Conservation (phyloP, 2,797 vertebrate genomes). For the Acanthurus tractus region DNA sequence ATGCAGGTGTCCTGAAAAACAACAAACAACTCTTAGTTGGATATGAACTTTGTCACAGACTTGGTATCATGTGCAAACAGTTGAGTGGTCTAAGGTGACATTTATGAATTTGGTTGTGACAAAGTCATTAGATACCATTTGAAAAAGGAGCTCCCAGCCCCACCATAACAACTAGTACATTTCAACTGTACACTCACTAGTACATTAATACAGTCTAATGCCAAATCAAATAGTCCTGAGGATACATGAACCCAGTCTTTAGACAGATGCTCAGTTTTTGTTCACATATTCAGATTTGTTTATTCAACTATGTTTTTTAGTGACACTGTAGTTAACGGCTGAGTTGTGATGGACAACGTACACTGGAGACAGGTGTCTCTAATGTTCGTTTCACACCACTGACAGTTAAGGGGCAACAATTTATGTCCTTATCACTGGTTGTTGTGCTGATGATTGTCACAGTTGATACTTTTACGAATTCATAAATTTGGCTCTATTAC, state of each 20-base stretch:
- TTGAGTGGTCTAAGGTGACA: neutral
- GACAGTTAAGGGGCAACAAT: neutral
- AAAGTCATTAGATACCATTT: neutral
- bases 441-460: neutral
- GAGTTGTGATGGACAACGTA: neutral
- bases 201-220: neutral
- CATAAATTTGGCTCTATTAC: neutral
- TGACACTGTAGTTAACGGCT: neutral
- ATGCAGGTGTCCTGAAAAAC: conserved; percentile 47
- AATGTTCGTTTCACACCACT: neutral
- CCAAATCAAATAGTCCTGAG: neutral
- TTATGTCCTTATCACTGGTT: neutral
- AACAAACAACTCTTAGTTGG: conserved; percentile 31
- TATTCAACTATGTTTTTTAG: neutral
- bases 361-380: neutral
- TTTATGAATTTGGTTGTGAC: neutral
- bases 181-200: neutral
- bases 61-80: neutral
- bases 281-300: neutral
- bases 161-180: too few species aligned
- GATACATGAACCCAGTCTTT: neutral
- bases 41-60: neutral
- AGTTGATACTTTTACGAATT: neutral
- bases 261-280: neutral
- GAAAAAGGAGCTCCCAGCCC: neutral